These are phyloP conservation scores for Aleadryas rufinucha DNA, from an alignment of 2,113 vertebrate genomes.

Conservation along the genomic window DNA sequence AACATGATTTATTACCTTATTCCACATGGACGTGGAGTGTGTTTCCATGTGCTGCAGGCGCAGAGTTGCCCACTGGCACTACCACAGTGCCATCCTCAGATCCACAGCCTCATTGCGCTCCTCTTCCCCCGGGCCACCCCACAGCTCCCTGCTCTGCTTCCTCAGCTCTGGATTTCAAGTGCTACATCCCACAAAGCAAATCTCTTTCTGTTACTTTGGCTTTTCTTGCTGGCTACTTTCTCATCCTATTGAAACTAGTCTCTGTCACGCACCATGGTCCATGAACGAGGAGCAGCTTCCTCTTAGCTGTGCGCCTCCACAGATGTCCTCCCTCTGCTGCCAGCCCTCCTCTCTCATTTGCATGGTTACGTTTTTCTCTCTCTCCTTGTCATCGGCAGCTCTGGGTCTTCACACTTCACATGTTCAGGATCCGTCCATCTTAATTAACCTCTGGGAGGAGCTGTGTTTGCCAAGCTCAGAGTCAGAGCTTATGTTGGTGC, in stretches of 20 bases:
- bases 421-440: not conserved
- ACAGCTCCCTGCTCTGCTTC: not conserved
- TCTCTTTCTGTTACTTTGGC: not conserved
- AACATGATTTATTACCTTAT: not conserved
- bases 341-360: not conserved
- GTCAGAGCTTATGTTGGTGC: not conserved
- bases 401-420: not conserved
- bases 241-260: not conserved
- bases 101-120: not conserved
- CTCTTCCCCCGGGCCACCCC: not conserved
- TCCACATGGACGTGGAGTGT: not conserved
- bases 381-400: not conserved
- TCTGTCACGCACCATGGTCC: not conserved
- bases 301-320: not conserved
- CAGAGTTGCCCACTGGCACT: not conserved
- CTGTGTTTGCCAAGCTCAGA: not conserved
- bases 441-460: not conserved
- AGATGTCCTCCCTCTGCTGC: not conserved
- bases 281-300: not conserved
- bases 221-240: not conserved
- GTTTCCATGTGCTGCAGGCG: rapidly evolving
- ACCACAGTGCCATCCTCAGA: conserved; percentile 36
- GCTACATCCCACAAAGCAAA: not conserved
- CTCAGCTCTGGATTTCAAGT: not conserved
- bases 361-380: not conserved